Conservation (phyloP, 2,113 vertebrate species). For the Dicentrarchus labrax region DNA sequence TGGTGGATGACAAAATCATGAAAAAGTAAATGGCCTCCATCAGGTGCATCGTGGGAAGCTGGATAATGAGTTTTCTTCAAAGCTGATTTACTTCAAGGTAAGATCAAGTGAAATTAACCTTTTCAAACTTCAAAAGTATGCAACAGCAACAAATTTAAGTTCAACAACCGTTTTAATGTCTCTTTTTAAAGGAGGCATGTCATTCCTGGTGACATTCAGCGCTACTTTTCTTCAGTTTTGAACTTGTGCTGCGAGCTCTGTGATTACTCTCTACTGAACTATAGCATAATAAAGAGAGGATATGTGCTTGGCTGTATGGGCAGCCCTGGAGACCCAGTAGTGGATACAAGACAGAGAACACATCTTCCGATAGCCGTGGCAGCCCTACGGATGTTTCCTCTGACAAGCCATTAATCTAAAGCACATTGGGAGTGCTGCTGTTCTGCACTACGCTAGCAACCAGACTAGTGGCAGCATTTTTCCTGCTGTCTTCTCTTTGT, state of each 20-base stretch:
- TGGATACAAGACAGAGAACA: constrained; percentile 53
- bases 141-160: constrained; percentile 11
- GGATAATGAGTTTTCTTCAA: constrained; percentile 57
- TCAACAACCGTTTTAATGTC: neutral
- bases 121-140: constrained; percentile 31
- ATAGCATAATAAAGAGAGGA: constrained; percentile 37
- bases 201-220: constrained; percentile 19
- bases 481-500: constrained; percentile 36
- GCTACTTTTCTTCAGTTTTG: constrained; percentile 18
- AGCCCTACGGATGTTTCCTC: constrained; percentile 65
- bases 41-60: constrained; percentile 29
- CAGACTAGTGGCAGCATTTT: constrained; percentile 29
- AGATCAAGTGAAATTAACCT: constrained; percentile 70
- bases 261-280: constrained; percentile 27
- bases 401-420: constrained; percentile 77
- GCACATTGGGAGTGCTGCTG: constrained; percentile 49
- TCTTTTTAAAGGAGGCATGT: constrained; percentile 15
- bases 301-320: constrained; percentile 6
- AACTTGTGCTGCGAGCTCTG: constrained; percentile 18
- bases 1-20: constrained; percentile 11
- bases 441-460: constrained; percentile 45
- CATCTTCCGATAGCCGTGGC: constrained; percentile 58
- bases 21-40: constrained; percentile 35
- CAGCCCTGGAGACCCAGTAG: constrained; percentile 35
- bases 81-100: constrained; percentile 52